Conservation (phyloP, 2,797 vertebrate species). For the Borostomias antarcticus region DNA sequence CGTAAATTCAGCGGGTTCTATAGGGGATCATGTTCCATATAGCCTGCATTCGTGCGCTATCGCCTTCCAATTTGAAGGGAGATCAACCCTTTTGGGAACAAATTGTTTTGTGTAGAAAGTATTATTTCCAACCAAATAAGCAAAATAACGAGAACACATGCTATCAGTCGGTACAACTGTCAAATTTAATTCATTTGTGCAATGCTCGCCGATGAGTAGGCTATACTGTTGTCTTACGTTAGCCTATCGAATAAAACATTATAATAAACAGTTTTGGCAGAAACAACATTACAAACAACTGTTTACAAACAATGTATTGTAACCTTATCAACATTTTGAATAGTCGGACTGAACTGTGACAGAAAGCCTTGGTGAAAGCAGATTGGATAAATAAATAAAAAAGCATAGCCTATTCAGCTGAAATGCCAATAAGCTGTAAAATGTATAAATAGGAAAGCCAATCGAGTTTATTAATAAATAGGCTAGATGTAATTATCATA, state of each 20-base stretch:
- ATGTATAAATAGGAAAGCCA: too few relatives aligned
- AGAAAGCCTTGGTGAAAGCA: not conserved
- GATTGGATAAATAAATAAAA: not conserved
- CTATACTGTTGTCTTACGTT: not conserved
- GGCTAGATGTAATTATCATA: not conserved
- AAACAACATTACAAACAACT: not conserved
- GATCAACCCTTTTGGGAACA: not conserved
- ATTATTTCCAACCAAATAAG: too few relatives aligned
- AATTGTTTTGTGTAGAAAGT: not conserved
- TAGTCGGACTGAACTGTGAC: not conserved
- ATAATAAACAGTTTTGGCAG: not conserved
- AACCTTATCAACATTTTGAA: not conserved
- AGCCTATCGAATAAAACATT: not conserved
- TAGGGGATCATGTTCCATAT: not conserved
- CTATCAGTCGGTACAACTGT: too few relatives aligned
- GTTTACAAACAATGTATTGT: not conserved
- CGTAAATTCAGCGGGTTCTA: slow-evolving; percentile 3
- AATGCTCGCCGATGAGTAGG: too few relatives aligned
- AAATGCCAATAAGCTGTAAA: too few relatives aligned
- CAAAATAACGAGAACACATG: too few relatives aligned
- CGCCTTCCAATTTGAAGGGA: not conserved
- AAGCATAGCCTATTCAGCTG: too few relatives aligned
- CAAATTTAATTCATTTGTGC: too few relatives aligned
- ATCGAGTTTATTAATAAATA: too few relatives aligned
- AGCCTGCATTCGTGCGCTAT: not conserved